Evolutionary conservation across 2,113 vertebrate genomes (phyloP), one percentile per base, ranked within the genome.

Genomic region (Scopus umbretta): DNA sequence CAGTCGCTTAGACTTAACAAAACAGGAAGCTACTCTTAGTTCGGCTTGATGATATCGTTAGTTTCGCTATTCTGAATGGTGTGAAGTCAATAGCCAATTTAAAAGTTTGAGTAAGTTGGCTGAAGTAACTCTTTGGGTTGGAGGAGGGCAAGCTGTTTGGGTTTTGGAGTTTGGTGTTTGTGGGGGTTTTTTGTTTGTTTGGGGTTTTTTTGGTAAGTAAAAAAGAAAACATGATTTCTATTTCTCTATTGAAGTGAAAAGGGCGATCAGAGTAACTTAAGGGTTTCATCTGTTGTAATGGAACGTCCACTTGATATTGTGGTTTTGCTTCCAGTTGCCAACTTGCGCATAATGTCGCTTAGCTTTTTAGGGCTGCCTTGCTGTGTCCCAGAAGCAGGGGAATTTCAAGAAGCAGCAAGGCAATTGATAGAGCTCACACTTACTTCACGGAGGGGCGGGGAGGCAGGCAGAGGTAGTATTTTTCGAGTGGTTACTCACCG

Each of bases 221-320:
- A 45, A 32, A 56, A 38, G 4, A 8, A 10, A 16, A 7, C 4
- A 0, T 26, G 3, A 8, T 52, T 82, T 73, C 1, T 43, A 0
- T 79, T 92, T 82, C 13, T 7, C 13, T 63, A 75, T 71, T 3
- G 5, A 85, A 56, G 12, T 3, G 4, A 72, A 32, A 73, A 36
- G 27, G 15, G 16, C 0, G 4, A 14, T 62, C 8, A 8, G 45
- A 58, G 36, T 84, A 73, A 63, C 10, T 32, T 23, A 2, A 36
- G 17, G 13, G 10, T 38, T 71, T 71, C 2, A 3, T 83, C 47
- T 16, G 14, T 72, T 90, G 27, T 19, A 5, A 11, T 26, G 11
- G 21, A 90, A 30, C 5, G 10, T 56, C 43, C 5, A 0, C 34
- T 86, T 34, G 43, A 27, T 53, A 1, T 3, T 29, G 29, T 50